phyloP scores from a whole-genome alignment of 2,113 vertebrate species.

The Cynocephalus volans region DNA sequence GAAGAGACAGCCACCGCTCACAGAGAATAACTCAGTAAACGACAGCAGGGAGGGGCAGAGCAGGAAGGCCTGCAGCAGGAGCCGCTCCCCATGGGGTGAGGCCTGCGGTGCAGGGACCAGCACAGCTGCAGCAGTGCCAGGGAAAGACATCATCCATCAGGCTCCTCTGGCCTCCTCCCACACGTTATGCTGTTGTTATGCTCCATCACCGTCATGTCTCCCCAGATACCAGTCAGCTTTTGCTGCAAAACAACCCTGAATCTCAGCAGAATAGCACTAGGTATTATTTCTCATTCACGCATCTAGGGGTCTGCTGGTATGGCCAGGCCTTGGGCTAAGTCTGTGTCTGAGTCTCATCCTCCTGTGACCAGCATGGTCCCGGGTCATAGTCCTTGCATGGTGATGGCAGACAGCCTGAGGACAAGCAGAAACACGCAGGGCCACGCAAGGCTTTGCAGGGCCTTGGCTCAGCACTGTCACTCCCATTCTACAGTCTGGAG shows the following conservation, averaged over 20 bases:
- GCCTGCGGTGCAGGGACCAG: rapidly evolving
- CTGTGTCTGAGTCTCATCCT: rapidly evolving
- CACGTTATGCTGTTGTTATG: neutral
- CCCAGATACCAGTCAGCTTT: neutral
- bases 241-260: neutral
- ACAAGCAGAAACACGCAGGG: neutral
- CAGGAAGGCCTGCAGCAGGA: neutral
- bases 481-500: neutral
- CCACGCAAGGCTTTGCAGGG: rapidly evolving
- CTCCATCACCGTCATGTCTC: neutral
- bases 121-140: neutral
- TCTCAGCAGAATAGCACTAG: neutral
- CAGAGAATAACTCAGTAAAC: neutral
- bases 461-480: rapidly evolving
- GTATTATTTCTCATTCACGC: neutral
- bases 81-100: rapidly evolving
- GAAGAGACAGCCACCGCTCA: neutral
- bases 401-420: neutral
- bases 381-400: rapidly evolving
- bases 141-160: rapidly evolving
- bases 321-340: neutral
- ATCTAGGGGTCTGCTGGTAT: too few species aligned
- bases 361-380: neutral
- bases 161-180: neutral
- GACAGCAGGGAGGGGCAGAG: neutral